Conservation (phyloP, 1,140 invertebrate species). For the Leptinotarsa defecta region DNA sequence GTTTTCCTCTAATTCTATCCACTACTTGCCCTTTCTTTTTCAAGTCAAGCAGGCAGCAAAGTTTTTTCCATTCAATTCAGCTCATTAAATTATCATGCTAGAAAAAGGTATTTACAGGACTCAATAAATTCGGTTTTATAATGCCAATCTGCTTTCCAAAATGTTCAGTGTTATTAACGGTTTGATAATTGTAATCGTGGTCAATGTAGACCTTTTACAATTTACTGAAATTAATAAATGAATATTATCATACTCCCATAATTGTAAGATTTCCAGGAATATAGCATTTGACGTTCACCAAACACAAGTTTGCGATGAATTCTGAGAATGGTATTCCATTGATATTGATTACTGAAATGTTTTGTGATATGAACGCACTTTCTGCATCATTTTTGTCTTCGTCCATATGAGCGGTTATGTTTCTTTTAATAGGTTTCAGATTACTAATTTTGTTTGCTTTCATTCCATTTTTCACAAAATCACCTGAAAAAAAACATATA, state of each 20-base stretch:
- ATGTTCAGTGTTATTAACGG: no score
- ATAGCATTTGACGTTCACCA: slow-evolving; percentile 50
- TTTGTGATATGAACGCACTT: slow-evolving; percentile 41
- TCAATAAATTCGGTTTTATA: no score
- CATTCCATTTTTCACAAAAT: slow-evolving; percentile 9
- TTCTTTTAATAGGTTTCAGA: slow-evolving; percentile 13
- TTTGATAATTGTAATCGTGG: no score
- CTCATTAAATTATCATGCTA: no score
- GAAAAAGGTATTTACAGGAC: no score
- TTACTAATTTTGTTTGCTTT: slow-evolving; percentile 38
- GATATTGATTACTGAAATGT: slow-evolving; percentile 45
- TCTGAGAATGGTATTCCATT: slow-evolving; percentile 49
- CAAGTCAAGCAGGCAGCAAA: no score
- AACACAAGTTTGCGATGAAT: slow-evolving; percentile 54
- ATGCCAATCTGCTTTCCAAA: no score
- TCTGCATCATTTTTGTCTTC: slow-evolving; percentile 27
- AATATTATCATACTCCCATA: slow-evolving; percentile 55
- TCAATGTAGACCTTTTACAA: slow-evolving; percentile 16
- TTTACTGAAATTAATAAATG: slow-evolving; percentile 20
- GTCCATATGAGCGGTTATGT: slow-evolving; percentile 4
- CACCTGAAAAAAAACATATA: no score
- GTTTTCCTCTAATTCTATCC: no score
- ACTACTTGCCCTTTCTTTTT: no score
- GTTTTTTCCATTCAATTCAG: no score
- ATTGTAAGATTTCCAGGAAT: slow-evolving; percentile 54